phyloP scores from a whole-genome alignment of 2,888 invertebrate species.

The Microctonus aethiopoides region DNA sequence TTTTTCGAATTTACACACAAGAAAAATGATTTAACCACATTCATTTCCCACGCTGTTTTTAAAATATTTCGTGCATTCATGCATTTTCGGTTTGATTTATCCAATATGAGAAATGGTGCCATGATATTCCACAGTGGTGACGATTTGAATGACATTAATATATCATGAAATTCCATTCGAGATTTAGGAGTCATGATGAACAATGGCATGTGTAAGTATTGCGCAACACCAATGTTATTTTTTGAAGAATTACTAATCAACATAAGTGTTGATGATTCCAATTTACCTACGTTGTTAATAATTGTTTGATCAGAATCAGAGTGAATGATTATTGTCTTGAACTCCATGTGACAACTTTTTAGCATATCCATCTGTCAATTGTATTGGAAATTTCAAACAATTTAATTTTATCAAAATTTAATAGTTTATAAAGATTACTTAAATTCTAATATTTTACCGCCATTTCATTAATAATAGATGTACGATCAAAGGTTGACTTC shows the following conservation, averaged over 20 bases:
- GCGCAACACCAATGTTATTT: background rate
- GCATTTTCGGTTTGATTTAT: background rate
- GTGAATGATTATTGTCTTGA: background rate
- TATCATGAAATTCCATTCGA: background rate
- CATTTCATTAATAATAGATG: no score
- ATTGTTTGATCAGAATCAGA: background rate
- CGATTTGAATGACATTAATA: background rate
- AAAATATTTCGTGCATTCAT: background rate
- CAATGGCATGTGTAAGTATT: background rate
- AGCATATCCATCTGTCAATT: background rate
- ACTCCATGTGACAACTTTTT: background rate
- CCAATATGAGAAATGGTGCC: background rate
- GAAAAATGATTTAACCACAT: background rate
- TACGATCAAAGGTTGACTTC: no score
- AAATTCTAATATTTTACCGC: no score
- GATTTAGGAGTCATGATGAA: background rate
- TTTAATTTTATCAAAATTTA: no score
- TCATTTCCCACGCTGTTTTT: background rate
- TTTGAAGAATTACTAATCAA: background rate
- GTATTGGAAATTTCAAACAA: no score
- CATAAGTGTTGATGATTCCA: background rate
- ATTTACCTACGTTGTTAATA: background rate
- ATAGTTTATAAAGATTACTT: no score
- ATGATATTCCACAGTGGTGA: background rate
- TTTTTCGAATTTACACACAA: background rate